Evolutionary conservation across 2,113 vertebrate species (phyloP), one percentile per base, ranked within the genome.

Genomic region (Seriola dumerili): DNA sequence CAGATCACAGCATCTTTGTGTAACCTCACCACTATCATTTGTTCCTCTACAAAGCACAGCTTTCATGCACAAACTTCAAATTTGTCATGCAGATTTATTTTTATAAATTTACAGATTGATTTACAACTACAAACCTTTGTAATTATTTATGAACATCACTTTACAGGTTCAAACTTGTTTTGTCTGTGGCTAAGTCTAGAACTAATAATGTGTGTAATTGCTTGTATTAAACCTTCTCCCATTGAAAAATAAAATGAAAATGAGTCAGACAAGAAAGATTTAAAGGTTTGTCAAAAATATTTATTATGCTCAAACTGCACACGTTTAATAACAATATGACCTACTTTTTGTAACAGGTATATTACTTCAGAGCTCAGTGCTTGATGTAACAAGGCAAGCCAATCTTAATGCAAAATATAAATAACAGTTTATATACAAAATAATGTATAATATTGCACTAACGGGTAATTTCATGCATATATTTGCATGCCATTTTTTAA

Each of bases 391-490:
- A 67, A 82, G 76, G 48, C 54, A 78, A 46, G 61, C 61, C 59
- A 55, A 16, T 81, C 77, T 73, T 71, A 85, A 76, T 80, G 48
- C 44, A 82, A 91, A 87, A 91, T 76, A 92, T 89, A 89, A 90
- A 93, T 93, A 93, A 79, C 4, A 79, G 73, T 42, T 73, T 88
- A 90, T 92, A 78, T 88, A 93, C 80, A 93, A 86, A 88, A 82
- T 66, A 72, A 72, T 61, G 38, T 46, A 80, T 83, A 86, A 71
- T 83, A 80, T 90, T 87, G 86, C 84, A 87, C 58, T 80, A 66
- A 71, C 14, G 78, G 42, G 58, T 86, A 17, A 65, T 74, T 59
- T 59, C 58, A 85, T 81, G 76, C 72, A 73, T 80, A 78, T 16
- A 19, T 75, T 59, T 83, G 42, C 44, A 34, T 69, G 21, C 8